A percentile compares a stretch with the other conserved stretches of the same genome.
Evolutionary conservation across 2,113 vertebrate species (phyloP).

Genomic region (Manacus vitellinus): DNA sequence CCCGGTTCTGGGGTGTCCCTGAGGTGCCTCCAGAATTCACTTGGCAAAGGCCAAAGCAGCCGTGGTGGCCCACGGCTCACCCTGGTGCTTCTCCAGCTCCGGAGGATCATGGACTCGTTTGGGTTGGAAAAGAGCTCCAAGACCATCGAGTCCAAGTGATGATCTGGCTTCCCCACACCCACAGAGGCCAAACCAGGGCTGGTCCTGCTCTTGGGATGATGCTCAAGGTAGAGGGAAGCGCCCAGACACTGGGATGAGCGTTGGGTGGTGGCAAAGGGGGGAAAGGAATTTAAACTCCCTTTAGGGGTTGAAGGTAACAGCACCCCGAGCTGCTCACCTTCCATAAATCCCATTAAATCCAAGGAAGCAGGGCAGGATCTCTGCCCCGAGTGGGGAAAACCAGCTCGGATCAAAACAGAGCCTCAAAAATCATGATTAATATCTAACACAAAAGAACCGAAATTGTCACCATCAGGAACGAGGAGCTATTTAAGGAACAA

Average conservation of each 20-base stretch:
- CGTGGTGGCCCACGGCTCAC: accelerated
- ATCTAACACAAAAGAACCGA: slow-evolving; percentile 11
- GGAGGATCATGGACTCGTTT: background rate
- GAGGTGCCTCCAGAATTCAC: background rate
- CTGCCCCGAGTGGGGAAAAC: background rate
- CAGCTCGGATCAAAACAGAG: background rate
- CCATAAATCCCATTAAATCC: background rate
- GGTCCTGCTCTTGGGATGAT: accelerated
- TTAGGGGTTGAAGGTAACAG: background rate
- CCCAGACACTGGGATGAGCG: accelerated
- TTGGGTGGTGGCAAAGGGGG: accelerated
- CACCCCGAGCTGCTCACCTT: accelerated
- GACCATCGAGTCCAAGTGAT: background rate
- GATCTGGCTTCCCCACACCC: background rate
- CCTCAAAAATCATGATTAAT: background rate
- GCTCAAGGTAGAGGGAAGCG: accelerated
- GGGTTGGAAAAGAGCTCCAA: background rate
- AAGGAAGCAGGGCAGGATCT: background rate
- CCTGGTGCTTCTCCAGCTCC: accelerated
- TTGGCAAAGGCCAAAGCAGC: background rate
- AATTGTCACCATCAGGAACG: background rate
- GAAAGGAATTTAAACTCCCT: background rate
- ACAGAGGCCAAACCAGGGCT: accelerated
- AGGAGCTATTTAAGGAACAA: slow-evolving; percentile 56
- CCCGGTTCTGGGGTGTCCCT: accelerated